These are phyloP conservation scores for Oncorhynchus kisutch DNA, from an alignment of 2,113 vertebrate genomes.

Conservation along the genomic window DNA sequence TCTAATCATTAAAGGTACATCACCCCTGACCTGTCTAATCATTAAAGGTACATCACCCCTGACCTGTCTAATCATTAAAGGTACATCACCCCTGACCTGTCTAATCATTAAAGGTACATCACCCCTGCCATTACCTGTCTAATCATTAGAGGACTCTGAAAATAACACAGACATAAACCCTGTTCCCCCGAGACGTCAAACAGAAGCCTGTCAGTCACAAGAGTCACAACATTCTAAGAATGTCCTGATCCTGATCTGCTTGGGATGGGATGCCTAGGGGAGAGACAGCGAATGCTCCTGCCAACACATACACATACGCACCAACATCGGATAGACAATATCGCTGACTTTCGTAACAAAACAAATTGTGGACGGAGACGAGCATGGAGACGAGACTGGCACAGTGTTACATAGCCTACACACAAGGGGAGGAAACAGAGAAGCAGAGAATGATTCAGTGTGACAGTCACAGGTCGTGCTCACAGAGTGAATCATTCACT, in stretches of 20 bases:
- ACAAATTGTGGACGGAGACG: too few species aligned
- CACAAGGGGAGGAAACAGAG: too few species aligned
- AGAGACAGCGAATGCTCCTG: slow-evolving; percentile 32
- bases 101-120: slow-evolving; percentile 19
- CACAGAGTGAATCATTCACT: too few species aligned
- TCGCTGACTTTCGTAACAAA: too few species aligned
- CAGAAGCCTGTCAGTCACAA: slow-evolving; percentile 39
- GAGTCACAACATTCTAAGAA: slow-evolving; percentile 57
- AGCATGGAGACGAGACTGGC: too few species aligned
- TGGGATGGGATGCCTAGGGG: slow-evolving; percentile 42
- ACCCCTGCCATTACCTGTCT: background rate
- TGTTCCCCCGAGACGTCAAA: slow-evolving; percentile 27
- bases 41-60: background rate
- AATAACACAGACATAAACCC: slow-evolving; percentile 48
- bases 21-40: too few species aligned
- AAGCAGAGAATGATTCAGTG: too few species aligned
- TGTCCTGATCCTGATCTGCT: slow-evolving; percentile 50
- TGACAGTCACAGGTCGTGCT: too few species aligned
- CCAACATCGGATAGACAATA: too few species aligned
- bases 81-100: background rate
- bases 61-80: slow-evolving; percentile 25
- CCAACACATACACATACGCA: slow-evolving; percentile 20
- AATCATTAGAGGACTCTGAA: slow-evolving; percentile 42
- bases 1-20: slow-evolving; percentile 22
- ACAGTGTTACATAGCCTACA: too few species aligned